Evolutionary conservation across 2,888 invertebrate species (phyloP).

Genomic region (Capitulum mitella): DNA sequence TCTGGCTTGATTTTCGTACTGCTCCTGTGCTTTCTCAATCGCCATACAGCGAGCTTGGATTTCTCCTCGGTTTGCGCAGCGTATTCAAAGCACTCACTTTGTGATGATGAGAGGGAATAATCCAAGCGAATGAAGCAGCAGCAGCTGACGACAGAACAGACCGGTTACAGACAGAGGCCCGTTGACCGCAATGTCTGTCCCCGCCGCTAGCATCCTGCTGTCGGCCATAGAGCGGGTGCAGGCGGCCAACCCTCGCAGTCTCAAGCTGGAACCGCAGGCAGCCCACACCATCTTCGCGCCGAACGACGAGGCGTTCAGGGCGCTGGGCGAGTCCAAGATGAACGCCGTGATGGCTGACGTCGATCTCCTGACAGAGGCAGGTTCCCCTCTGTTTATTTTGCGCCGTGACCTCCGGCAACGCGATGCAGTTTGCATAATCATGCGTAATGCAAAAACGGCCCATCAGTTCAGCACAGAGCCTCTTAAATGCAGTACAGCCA

Average conservation of each 20-base stretch:
- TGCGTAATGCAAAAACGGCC: too few relatives aligned
- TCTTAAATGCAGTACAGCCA: too few relatives aligned
- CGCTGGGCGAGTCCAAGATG: slow-evolving; percentile 47
- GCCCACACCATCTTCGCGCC: slow-evolving; percentile 62
- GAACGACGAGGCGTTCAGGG: slow-evolving; percentile 57
- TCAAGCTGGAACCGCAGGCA: slow-evolving; percentile 38
- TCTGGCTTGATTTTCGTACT: too few relatives aligned
- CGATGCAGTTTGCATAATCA: not conserved
- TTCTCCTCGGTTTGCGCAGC: too few relatives aligned
- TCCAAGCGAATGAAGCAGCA: too few relatives aligned
- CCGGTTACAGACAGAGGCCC: not conserved
- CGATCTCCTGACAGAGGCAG: slow-evolving; percentile 42
- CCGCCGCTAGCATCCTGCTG: slow-evolving; percentile 42
- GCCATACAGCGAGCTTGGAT: not conserved
- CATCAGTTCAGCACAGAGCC: too few relatives aligned
- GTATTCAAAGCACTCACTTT: too few relatives aligned
- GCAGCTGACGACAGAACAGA: too few relatives aligned
- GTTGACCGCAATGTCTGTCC: not conserved
- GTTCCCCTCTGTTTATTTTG: not conserved
- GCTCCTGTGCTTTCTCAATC: too few relatives aligned
- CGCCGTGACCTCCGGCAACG: not conserved
- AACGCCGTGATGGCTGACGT: slow-evolving; percentile 40
- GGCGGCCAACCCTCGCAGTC: slow-evolving; percentile 39
- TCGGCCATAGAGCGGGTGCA: slow-evolving; percentile 42
- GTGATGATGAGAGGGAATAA: too few relatives aligned